Evolutionary conservation across 1,140 invertebrate species (phyloP).

Genomic region (Lysiphlebus fabarum): DNA sequence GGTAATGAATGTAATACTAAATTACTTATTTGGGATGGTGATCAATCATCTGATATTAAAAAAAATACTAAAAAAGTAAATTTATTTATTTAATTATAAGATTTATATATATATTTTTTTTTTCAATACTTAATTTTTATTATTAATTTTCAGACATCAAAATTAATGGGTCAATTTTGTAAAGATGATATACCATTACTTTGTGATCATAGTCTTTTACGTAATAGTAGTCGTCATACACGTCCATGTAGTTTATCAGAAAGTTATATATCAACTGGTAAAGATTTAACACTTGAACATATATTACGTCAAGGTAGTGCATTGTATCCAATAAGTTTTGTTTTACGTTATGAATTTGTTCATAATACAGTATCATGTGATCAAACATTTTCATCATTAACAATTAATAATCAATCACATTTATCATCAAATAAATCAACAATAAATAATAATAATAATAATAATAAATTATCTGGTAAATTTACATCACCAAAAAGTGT

Average conservation of each 20-base stretch:
- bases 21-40: constrained; percentile 72
- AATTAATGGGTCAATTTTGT: constrained; percentile 71
- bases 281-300: constrained; percentile 70
- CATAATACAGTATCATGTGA: constrained; percentile 61
- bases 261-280: constrained; percentile 72
- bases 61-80: constrained; percentile 41
- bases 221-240: constrained; percentile 70
- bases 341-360: constrained; percentile 77
- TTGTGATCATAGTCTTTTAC: constrained; percentile 72
- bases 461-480: constrained; percentile 53
- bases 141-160: constrained; percentile 55
- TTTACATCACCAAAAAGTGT: constrained; percentile 76
- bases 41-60: constrained; percentile 53
- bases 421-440: background rate
- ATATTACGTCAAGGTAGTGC: constrained; percentile 74
- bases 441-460: constrained; percentile 22
- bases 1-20: constrained; percentile 69
- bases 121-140: no score
- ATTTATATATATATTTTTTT: background rate
- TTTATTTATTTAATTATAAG: background rate
- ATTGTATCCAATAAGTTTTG: constrained; percentile 72
- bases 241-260: constrained; percentile 71
- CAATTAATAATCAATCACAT: constrained; percentile 42
- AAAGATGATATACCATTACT: constrained; percentile 70
- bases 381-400: constrained; percentile 55